Conservation (phyloP, 2,797 vertebrate species). For the Pseudotriccus pelzelni region DNA sequence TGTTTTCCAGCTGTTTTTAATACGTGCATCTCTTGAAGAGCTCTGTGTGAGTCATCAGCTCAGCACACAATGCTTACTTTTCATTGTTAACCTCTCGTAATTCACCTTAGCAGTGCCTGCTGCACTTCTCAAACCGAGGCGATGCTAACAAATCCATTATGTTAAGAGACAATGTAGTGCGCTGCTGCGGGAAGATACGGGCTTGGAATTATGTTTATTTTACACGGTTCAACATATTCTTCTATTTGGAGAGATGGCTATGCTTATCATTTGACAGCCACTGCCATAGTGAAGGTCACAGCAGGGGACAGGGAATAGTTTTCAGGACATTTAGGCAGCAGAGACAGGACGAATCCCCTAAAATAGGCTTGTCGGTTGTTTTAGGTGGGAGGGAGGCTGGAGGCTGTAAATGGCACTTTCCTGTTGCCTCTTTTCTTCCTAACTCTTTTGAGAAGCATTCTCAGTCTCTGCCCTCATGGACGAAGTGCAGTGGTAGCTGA, state of each 20-base stretch:
- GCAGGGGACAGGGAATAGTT: not conserved
- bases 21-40: not conserved
- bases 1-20: conserved; percentile 45
- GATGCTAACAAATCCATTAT: not conserved
- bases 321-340: not conserved
- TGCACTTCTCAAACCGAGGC: not conserved
- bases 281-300: not conserved
- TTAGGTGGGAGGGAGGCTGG: not conserved
- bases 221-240: not conserved
- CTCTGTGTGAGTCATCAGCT: not conserved
- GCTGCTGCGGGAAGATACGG: not conserved
- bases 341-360: not conserved
- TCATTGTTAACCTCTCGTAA: conserved; percentile 17
- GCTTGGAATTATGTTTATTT: conserved; percentile 2
- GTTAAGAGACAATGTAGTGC: not conserved
- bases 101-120: not conserved
- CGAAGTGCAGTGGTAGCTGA: not conserved
- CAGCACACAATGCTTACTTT: not conserved
- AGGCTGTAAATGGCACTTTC: not conserved
- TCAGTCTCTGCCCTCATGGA: not conserved
- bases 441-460: not conserved
- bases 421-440: not conserved
- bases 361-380: not conserved
- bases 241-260: not conserved
- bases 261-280: not conserved